Evolutionary conservation across 2,113 vertebrate genomes (phyloP), one percentile per base, ranked within the genome.

Genomic region (Cryptotis parvus): DNA sequence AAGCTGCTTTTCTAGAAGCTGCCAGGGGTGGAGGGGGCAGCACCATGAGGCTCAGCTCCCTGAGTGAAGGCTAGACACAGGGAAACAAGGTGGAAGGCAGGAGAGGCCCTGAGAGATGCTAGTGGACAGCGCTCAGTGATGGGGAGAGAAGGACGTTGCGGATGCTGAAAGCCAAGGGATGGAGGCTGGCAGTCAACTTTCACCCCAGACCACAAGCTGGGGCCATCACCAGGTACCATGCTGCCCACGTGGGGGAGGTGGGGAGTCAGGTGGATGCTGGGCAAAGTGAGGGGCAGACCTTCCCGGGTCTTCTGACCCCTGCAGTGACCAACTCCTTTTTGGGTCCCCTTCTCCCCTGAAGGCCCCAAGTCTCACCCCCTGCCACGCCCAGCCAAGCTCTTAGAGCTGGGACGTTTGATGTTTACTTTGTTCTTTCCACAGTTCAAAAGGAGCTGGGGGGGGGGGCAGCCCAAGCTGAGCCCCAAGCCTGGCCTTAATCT

Each of bases 401-500:
- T 75, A 74, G 96, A 92, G 96, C 96, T 90, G 95, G 96, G 93
- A 96, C 97, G 96, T 98, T 96, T 97, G 97, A 97, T 97, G 97
- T 98, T 97, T 96, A 97, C 97, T 98, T 97, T 98, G 97, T 98
- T 98, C 97, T 97, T 95, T 90, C 95, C 95, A 66, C 91, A 97
- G 97, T 98, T 98, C 97, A 98, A 98, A 98, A 98, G 97, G 94
- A 96, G 95, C 97, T 97, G n/a, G n/a, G 79, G 86, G 91, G 35
- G 96, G 97, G 97, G 95, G 79, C 91, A 94, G 93, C 95, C 97
- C 96, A 96, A 96, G 97, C 97, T 96, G 96, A 96, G 97, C 97
- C 96, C 97, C 84, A 95, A 97, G 97, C 95, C 96, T 94, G 97
- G 97, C 97, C 97, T 98, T 98, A 98, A 98, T 98, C 98, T 98